A percentile compares a stretch with the other conserved stretches of the same genome.
Conservation (phyloP, 2,888 invertebrate genomes). For the Pseudococcus jackbeardsleyi region DNA sequence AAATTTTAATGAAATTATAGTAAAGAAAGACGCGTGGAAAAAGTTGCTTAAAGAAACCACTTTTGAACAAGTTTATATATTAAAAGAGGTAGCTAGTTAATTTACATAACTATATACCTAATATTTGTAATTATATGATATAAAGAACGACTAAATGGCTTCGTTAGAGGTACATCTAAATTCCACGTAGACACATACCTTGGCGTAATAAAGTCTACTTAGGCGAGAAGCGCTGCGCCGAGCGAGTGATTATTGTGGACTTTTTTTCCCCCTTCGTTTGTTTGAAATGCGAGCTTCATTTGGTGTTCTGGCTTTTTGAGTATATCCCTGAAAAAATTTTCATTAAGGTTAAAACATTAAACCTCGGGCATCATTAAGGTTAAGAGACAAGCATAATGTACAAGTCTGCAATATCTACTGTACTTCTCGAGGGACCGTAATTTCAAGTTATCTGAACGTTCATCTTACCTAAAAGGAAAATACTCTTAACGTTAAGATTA, state of each 20-base stretch:
- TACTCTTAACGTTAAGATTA: constrained; percentile 44
- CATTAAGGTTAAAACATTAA: constrained; percentile 49
- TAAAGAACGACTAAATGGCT: neutral
- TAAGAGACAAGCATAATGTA: constrained; percentile 55
- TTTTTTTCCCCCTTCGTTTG: neutral
- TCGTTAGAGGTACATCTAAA: neutral
- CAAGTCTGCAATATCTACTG: neutral
- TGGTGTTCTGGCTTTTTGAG: neutral
- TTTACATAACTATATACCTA: constrained; percentile 27
- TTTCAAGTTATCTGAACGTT: constrained; percentile 55
- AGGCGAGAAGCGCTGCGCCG: too few species aligned
- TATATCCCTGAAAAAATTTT: neutral
- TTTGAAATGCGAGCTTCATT: neutral
- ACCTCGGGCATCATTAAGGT: constrained; percentile 50
- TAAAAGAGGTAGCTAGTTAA: neutral
- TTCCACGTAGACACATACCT: neutral
- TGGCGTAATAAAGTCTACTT: neutral
- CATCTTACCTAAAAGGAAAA: constrained; percentile 55
- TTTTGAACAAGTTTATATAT: neutral
- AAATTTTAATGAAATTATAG: constrained; percentile 39
- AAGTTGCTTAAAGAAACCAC: constrained; percentile 26
- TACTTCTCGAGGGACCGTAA: constrained; percentile 51
- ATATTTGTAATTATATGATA: neutral
- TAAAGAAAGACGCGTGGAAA: neutral
- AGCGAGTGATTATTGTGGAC: neutral